Base-by-base conservation (phyloP, 2,797 vertebrate genomes). In the Manis crassicaudata region DNA sequence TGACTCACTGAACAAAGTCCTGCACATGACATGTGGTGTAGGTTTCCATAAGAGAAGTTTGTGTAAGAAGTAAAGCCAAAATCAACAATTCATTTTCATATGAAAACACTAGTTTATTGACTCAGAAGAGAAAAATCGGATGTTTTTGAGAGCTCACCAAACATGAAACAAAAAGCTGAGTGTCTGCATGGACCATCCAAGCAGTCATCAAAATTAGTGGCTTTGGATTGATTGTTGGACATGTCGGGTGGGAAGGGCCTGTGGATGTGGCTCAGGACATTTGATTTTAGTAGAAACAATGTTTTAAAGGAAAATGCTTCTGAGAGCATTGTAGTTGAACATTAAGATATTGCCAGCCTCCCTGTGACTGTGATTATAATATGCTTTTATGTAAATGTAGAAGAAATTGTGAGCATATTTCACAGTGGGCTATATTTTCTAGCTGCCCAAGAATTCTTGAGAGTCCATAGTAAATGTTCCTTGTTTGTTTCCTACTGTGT, bases 141-240 rank as follows among this genome's bases (percentile, higher is more conserved):
- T 40, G 4, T 56, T 76, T n/a, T 46, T 93, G 68, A 7, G 52
- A 14, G 32, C 17, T 37, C 23, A 32, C 10, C n/a, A 58, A 32
- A 25, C 67, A 17, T 58, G 54, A 65, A 37, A 62, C 63, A 32
- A 9, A 46, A 90, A 7, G 29, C 84, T 20, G 7, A 8, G 16
- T 43, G 60, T 87, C 68, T 46, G 0, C 5, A 0, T 35, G 27
- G 65, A 3, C 14, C n/a, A 0, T 35, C 1, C 46, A 62, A 2
- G 7, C 23, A 10, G 46, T 92, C 37, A 6, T 62, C 32, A 16
- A 1, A 32, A 20, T 50, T 1, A 2, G 2, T 21, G 16, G 16
- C 79, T 79, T 21, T 29, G 56, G 40, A 3, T 3, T 43, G 43
- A 52, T 32, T n/a, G 54, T 67, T 52, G 32, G 80, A 18, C 65